These are phyloP conservation scores for Leontopithecus rosalia DNA, from an alignment of 2,797 vertebrate genomes.

Conservation along the genomic window DNA sequence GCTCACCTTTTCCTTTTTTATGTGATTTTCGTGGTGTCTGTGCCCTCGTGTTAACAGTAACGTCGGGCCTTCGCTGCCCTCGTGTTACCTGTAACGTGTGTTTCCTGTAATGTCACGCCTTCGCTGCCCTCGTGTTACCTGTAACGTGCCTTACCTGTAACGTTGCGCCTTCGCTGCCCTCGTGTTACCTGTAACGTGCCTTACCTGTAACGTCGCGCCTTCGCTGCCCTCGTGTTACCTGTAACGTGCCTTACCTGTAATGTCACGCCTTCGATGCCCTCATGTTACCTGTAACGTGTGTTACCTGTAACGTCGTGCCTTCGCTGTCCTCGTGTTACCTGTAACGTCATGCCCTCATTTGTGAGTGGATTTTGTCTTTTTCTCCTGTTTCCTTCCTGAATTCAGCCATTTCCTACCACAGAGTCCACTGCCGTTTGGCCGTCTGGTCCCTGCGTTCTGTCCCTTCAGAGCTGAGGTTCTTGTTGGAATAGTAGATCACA, in stretches of 20 bases:
- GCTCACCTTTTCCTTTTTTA: background rate
- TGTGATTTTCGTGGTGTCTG: background rate
- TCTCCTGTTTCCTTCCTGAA: background rate
- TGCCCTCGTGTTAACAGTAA: background rate
- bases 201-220: no score
- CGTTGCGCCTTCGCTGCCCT: no score
- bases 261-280: rapidly evolving
- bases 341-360: background rate
- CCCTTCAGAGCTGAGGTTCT: background rate
- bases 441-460: background rate
- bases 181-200: no score
- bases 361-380: background rate
- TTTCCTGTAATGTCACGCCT: background rate
- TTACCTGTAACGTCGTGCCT: background rate
- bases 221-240: background rate
- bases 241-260: background rate
- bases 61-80: no score
- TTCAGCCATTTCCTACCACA: background rate
- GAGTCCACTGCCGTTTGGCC: background rate
- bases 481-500: background rate
- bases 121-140: no score
- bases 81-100: no score
- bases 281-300: background rate
- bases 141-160: no score
- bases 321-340: background rate